Base-by-base conservation (phyloP, 2,113 vertebrate species). In the Malaclemys terrapin region DNA sequence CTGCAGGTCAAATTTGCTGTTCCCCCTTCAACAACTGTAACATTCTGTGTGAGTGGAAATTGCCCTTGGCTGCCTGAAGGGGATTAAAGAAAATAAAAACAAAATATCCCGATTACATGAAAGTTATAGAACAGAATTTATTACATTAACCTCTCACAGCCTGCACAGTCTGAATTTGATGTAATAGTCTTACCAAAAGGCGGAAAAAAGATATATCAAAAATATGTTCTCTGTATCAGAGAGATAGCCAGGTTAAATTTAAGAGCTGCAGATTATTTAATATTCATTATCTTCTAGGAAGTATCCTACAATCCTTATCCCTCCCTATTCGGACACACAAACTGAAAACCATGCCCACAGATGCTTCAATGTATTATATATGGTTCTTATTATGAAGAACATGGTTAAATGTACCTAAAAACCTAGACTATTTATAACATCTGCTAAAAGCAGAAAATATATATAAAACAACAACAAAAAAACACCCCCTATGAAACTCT, bases 1-100 rank as follows among this genome's bases (percentile, higher is more conserved):
- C 99, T 99, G 98, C 99, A 99, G 98, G 99, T 99, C 99, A 99
- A 97, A 98, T 99, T 99, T 78, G 98, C 99, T 19, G 99, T 99
- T 98, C 98, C 98, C 20, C 99, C 99, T 99, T 99, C 99, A 87
- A 99, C 99, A 95, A 99, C 99, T 1, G 99, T 99, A 97, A 99
- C 98, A 92, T 99, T 99, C 98, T 99, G 99, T 96, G 99, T 99
- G 88, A 99, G 98, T 93, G 99, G 99, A 98, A 99, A 99, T 98
- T 99, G 99, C 94, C 99, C 99, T 98, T 99, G 99, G 98, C 98
- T 98, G 93, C 99, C 99, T 99, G 98, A 91, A 91, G 84, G 80
- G 87, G 92, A 95, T 94, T 35, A 88, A 72, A 83, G 24, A 13
- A 81, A 76, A 38, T 53, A 84, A 92, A 54, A 50, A 45, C 78